phyloP scores from a whole-genome alignment of 2,888 invertebrate species.

The Rhamnusium bicolor region DNA sequence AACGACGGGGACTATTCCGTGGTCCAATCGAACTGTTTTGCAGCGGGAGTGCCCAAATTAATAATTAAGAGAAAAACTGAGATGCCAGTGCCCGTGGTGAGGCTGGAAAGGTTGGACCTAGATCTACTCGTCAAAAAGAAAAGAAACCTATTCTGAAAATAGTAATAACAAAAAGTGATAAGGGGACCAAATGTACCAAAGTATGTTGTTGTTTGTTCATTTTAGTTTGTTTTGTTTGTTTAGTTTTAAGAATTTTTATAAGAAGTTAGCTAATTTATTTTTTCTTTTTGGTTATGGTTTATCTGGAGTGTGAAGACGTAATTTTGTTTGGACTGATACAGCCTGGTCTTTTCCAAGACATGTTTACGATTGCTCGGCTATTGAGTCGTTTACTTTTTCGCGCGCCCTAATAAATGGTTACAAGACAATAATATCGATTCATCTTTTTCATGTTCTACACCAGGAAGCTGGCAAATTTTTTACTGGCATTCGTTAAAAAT shows the following conservation, averaged over 20 bases:
- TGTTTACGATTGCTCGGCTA: too few species aligned
- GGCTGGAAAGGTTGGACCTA: slow-evolving; percentile 58
- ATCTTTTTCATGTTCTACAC: too few species aligned
- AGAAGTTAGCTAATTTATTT: slow-evolving; percentile 35
- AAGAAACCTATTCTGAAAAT: slow-evolving; percentile 38
- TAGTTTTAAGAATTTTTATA: slow-evolving; percentile 27
- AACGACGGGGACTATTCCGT: slow-evolving; percentile 59
- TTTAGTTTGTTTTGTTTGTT: slow-evolving; percentile 37
- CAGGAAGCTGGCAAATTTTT: too few species aligned
- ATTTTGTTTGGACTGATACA: neutral
- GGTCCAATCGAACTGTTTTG: slow-evolving; percentile 55
- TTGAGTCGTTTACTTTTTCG: too few species aligned
- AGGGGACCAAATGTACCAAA: slow-evolving; percentile 58
- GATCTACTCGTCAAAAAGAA: slow-evolving; percentile 49
- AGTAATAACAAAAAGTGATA: slow-evolving; percentile 48
- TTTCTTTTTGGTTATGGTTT: slow-evolving; percentile 37
- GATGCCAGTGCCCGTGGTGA: slow-evolving; percentile 60
- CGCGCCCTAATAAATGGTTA: too few species aligned
- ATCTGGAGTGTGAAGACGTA: slow-evolving; percentile 1
- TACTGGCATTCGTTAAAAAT: too few species aligned
- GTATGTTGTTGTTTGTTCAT: slow-evolving; percentile 41
- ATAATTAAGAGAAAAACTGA: slow-evolving; percentile 63
- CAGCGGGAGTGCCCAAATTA: slow-evolving; percentile 62
- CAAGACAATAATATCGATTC: too few species aligned
- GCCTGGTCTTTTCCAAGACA: too few species aligned